phyloP scores from a whole-genome alignment of 2,113 vertebrate genomes.

The Dunckerocampus dactyliophorus region DNA sequence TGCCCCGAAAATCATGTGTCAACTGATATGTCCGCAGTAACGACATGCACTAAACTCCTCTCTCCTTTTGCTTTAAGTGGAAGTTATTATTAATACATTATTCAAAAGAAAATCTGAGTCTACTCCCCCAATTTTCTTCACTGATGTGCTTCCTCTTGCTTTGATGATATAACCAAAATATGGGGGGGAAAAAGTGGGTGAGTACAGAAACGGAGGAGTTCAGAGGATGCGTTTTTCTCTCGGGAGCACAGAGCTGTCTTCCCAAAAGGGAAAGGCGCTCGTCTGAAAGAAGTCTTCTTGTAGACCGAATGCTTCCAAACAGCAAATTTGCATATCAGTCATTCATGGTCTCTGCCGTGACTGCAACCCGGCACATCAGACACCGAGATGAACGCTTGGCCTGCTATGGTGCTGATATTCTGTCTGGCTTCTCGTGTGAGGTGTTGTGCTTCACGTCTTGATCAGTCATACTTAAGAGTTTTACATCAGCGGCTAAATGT shows the following conservation, averaged over 20 bases:
- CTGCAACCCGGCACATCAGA: constrained; percentile 24
- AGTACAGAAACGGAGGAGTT: constrained; percentile 52
- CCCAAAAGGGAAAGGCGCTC: constrained; percentile 44
- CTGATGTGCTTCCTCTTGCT: constrained; percentile 53
- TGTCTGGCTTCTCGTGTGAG: constrained; percentile 20
- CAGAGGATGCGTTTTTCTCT: constrained; percentile 53
- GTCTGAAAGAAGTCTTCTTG: constrained; percentile 48
- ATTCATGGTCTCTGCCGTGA: constrained; percentile 20
- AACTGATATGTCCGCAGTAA: constrained; percentile 29
- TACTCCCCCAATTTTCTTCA: constrained; percentile 45
- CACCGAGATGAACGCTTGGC: constrained; percentile 15
- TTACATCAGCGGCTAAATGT: too few relatives aligned
- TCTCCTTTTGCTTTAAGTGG: constrained; percentile 29
- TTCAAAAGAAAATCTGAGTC: constrained; percentile 57
- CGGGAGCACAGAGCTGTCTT: constrained; percentile 45
- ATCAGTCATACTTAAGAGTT: constrained; percentile 21
- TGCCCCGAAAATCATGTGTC: constrained; percentile 32
- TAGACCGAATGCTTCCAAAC: constrained; percentile 35
- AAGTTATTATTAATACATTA: constrained; percentile 65
- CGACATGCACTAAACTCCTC: constrained; percentile 47
- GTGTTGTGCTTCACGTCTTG: constrained; percentile 17
- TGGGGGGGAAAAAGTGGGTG: constrained; percentile 37
- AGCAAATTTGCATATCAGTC: constrained; percentile 52
- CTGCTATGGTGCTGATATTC: neutral
- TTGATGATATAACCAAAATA: constrained; percentile 66